Percentiles rank a stretch among this genome's conserved stretches.
These are phyloP conservation scores for Carduelis carduelis DNA, from an alignment of 2,797 vertebrate genomes.

Conservation along the genomic window DNA sequence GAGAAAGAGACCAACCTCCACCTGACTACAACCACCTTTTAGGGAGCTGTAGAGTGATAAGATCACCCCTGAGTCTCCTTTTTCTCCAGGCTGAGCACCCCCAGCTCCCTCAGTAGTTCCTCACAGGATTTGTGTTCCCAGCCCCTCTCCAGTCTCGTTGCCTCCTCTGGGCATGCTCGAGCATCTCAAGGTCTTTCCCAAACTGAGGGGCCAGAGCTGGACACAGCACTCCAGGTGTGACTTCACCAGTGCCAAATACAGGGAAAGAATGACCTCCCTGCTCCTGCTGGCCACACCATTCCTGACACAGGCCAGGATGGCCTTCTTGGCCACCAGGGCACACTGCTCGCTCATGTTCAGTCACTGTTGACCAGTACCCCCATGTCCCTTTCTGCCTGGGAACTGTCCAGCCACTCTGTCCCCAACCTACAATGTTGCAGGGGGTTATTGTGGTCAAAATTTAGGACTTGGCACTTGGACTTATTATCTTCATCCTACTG, in stretches of 20 bases:
- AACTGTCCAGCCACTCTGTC: not conserved
- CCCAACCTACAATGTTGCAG: not conserved
- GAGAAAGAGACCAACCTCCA: not conserved
- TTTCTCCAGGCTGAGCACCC: not conserved
- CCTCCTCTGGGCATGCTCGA: rapidly evolving
- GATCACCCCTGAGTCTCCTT: not conserved
- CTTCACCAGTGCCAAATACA: not conserved
- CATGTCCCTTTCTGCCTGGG: not conserved
- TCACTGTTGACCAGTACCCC: too few species aligned
- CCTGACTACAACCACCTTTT: not conserved
- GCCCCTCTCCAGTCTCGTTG: not conserved
- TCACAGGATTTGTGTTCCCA: not conserved
- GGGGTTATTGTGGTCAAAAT: not conserved
- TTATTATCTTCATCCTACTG: not conserved
- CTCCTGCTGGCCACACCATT: not conserved
- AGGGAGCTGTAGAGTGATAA: not conserved
- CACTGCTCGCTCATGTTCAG: not conserved
- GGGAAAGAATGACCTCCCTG: not conserved
- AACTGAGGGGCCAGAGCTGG: not conserved
- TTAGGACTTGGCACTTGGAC: not conserved
- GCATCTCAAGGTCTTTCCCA: rapidly evolving
- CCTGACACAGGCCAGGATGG: not conserved
- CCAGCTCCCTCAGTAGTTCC: not conserved
- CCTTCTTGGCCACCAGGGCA: not conserved
- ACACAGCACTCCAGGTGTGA: not conserved